Percentiles rank a stretch among this genome's conserved stretches.
These are phyloP conservation scores for Pseudococcus jackbeardsleyi DNA, from an alignment of 2,888 invertebrate species.

Conservation along the genomic window DNA sequence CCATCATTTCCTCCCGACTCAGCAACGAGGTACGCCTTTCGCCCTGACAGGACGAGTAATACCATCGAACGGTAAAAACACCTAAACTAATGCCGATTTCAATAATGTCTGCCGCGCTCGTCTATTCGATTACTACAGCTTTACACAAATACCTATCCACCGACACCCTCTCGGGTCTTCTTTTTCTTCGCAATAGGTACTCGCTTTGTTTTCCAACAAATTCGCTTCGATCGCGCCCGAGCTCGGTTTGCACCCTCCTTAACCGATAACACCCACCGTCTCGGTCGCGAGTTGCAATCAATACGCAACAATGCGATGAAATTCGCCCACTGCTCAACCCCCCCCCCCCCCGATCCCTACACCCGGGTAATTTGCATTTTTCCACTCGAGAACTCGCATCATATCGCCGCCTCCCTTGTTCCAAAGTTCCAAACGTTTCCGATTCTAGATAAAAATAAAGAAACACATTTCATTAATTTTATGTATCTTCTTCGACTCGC, in stretches of 20 bases:
- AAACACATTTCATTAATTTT: not conserved
- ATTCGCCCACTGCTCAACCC: not conserved
- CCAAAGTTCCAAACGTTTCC: not conserved
- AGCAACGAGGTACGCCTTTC: too few species aligned
- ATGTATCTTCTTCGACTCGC: too few species aligned
- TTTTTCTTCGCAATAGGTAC: not conserved
- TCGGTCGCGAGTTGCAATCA: not conserved
- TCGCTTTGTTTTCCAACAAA: not conserved
- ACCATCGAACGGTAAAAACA: not conserved
- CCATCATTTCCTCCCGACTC: not conserved
- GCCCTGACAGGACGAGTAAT: too few species aligned
- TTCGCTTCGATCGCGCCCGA: not conserved
- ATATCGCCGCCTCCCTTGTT: not conserved
- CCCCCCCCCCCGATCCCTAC: too few species aligned
- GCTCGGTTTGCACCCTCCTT: not conserved
- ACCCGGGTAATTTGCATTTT: not conserved
- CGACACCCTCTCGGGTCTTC: not conserved
- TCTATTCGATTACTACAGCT: not conserved
- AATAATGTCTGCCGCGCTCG: not conserved
- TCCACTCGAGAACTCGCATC: not conserved
- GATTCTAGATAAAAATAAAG: not conserved
- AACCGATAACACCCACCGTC: not conserved
- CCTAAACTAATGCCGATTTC: not conserved
- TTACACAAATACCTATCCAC: not conserved
- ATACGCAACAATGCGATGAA: not conserved